Conservation (phyloP, 2,888 invertebrate genomes). For the Synergus japonicus region DNA sequence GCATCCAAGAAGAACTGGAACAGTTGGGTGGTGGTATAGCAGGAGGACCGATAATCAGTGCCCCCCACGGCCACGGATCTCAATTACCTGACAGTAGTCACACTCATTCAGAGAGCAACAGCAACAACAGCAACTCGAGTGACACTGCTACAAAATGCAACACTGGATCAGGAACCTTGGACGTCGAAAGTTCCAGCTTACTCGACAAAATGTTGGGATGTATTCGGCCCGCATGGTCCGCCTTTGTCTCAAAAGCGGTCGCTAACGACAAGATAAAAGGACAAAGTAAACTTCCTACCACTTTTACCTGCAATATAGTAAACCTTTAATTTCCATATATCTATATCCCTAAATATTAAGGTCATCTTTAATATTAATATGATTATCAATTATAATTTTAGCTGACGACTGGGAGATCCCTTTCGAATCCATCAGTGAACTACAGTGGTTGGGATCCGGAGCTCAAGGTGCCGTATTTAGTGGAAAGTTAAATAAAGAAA, state of each 20-base stretch:
- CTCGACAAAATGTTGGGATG: constrained; percentile 92
- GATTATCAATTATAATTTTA: constrained; percentile 57
- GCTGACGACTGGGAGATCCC: constrained; percentile 96
- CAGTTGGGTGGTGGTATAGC: constrained; percentile 77
- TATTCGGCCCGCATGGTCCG: constrained; percentile 88
- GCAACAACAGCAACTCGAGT: constrained; percentile 66
- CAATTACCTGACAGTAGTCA: constrained; percentile 67
- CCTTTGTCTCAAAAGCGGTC: constrained; percentile 89
- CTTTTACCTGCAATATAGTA: neutral
- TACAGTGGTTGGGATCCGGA: constrained; percentile 95
- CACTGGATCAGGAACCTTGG: constrained; percentile 68
- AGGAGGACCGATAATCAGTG: constrained; percentile 67
- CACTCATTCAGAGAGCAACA: constrained; percentile 67
- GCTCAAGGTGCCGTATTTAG: constrained; percentile 97
- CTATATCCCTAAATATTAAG: neutral
- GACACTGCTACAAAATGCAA: constrained; percentile 71
- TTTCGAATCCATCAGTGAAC: constrained; percentile 92
- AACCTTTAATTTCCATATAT: neutral
- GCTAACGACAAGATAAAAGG: constrained; percentile 84
- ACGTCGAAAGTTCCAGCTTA: constrained; percentile 82
- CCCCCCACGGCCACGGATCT: constrained; percentile 63
- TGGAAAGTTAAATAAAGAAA: constrained; percentile 88
- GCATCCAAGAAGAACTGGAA: constrained; percentile 82
- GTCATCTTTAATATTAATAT: neutral
- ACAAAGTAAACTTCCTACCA: constrained; percentile 78